A percentile compares a stretch with the other conserved stretches of the same genome.
Conservation (phyloP, 2,113 vertebrate species). For the Cichladusa arquata region DNA sequence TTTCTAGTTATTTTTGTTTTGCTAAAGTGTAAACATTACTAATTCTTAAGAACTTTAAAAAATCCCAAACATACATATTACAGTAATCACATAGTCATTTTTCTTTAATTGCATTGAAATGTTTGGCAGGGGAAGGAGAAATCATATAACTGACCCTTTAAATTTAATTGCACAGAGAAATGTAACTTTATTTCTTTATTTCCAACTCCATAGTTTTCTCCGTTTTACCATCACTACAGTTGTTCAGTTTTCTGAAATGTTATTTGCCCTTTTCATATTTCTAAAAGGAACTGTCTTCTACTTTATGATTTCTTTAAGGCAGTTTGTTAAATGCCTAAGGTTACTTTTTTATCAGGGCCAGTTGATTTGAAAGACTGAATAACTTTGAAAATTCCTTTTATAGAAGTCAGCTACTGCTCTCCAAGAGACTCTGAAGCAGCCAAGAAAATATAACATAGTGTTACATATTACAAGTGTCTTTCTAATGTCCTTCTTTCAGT, state of each 20-base stretch:
- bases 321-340: neutral
- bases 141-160: neutral
- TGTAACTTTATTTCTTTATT: neutral
- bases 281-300: neutral
- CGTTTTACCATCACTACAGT: neutral
- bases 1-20: neutral
- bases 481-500: neutral
- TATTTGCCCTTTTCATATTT: neutral
- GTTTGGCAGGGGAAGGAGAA: rapidly evolving
- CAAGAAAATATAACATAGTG: neutral
- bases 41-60: neutral
- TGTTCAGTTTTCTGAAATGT: neutral
- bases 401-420: neutral
- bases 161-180: neutral
- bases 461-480: neutral
- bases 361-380: neutral
- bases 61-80: neutral
- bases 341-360: neutral
- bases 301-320: neutral
- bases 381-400: neutral
- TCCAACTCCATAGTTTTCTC: neutral
- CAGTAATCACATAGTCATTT: neutral
- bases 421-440: neutral
- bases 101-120: neutral
- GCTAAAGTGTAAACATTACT: neutral